Conservation (phyloP, 2,797 vertebrate genomes). For the Novumbra hubbsi region DNA sequence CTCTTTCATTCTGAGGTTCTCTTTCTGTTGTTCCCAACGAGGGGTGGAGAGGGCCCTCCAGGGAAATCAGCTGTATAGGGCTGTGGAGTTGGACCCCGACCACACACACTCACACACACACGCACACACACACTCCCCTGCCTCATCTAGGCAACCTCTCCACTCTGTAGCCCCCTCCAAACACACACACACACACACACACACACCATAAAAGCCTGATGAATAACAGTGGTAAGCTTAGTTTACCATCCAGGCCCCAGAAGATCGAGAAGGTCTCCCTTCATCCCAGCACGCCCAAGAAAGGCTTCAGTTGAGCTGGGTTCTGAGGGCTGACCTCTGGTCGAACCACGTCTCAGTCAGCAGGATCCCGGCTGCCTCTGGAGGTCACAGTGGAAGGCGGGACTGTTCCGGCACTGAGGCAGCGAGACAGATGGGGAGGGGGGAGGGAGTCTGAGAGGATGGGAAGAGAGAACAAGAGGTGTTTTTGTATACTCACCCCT, state of each 20-base stretch:
- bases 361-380: not conserved
- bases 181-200: too few species aligned
- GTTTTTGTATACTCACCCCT: not conserved
- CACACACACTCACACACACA: slow-evolving; percentile 30
- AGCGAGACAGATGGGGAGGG: not conserved
- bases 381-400: not conserved
- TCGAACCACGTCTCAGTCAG: not conserved
- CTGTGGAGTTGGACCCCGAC: slow-evolving; percentile 23
- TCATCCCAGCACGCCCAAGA: slow-evolving; percentile 53
- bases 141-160: slow-evolving; percentile 25
- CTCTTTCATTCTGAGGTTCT: slow-evolving; percentile 21
- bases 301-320: slow-evolving; percentile 41
- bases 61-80: slow-evolving; percentile 52
- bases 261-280: slow-evolving; percentile 59
- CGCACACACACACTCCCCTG: slow-evolving; percentile 34
- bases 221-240: slow-evolving; percentile 66
- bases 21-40: slow-evolving; percentile 16
- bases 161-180: slow-evolving; percentile 48
- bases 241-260: slow-evolving; percentile 22
- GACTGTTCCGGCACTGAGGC: not conserved
- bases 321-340: slow-evolving; percentile 50
- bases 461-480: not conserved
- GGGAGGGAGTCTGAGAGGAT: too few species aligned
- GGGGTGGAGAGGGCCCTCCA: slow-evolving; percentile 30
- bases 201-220: slow-evolving; percentile 46